Base-by-base conservation (phyloP, 2,113 vertebrate species). In the Elephas maximus region DNA sequence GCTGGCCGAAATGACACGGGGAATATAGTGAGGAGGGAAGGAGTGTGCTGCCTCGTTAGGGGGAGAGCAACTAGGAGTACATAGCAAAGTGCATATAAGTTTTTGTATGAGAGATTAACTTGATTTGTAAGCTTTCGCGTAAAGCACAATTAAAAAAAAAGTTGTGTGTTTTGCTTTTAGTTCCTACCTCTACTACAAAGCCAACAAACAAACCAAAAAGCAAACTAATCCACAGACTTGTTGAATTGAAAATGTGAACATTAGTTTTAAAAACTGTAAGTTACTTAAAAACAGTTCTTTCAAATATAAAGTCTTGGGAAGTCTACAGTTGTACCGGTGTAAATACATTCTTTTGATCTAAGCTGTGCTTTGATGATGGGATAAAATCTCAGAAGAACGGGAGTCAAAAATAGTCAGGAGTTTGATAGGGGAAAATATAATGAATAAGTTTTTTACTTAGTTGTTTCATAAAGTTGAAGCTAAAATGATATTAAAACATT, bases 381-480 rank as follows among this genome's bases (percentile, higher is more conserved):
- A 60, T 94, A 84, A 60, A 37, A 89, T 86, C 63, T 90, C 37
- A 93, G 90, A 92, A 85, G 37, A 94, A 79, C 83, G 51, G 44
- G 79, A 65, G 24, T 87, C 41, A 76, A n/a, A 30, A 76, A 26
- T 80, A 44, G 5, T 90, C 60, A 85, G 48, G 69, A 88, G n/a
- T 97, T 80, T 96, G 53, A 88, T 84, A 80, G 57, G 78, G 41
- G 80, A 73, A 93, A 92, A 92, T 88, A 60, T 62, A 90, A 48
- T 57, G 44, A 84, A 44, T 85, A 8, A 76, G 69, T 94, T 82
- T 94, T 96, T 96, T 90, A 53, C 57, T 73, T 94, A 41, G 48
- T 62, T 48, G 63, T 97, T 97, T 96, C 53, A 33, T 94, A 84
- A 87, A 33, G 30, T 92, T 96, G 63, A 95, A 95, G 26, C n/a